These are phyloP conservation scores for Beaufortia kweichowensis DNA, from an alignment of 2,113 vertebrate genomes.

Conservation along the genomic window DNA sequence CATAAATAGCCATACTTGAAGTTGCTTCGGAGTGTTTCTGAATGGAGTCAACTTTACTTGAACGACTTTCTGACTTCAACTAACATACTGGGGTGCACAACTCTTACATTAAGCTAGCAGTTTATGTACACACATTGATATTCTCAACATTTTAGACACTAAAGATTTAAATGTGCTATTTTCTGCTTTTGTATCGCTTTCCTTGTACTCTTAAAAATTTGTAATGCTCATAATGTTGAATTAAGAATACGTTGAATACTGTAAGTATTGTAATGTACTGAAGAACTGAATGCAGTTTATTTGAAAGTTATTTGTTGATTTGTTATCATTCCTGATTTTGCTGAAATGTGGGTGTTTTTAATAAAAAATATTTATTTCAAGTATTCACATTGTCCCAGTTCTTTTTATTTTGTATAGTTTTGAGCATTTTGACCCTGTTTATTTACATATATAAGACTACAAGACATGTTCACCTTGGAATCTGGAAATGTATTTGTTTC, in stretches of 20 bases:
- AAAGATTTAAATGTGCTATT: slow-evolving; percentile 82
- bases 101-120: slow-evolving; percentile 86
- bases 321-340: slow-evolving; percentile 98
- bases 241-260: slow-evolving; percentile 92
- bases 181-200: slow-evolving; percentile 76
- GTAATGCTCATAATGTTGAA: slow-evolving; percentile 82
- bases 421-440: background rate
- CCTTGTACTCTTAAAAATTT: slow-evolving; percentile 83
- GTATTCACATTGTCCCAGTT: slow-evolving; percentile 65
- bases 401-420: slow-evolving; percentile 22
- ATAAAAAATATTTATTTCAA: slow-evolving; percentile 99
- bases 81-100: slow-evolving; percentile 78
- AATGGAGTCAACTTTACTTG: slow-evolving; percentile 96
- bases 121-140: slow-evolving; percentile 79
- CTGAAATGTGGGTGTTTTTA: slow-evolving; percentile 99
- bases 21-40: slow-evolving; percentile 80
- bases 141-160: slow-evolving; percentile 92
- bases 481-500: too few relatives aligned
- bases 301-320: slow-evolving; percentile 96
- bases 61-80: slow-evolving; percentile 88
- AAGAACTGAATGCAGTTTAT: slow-evolving; percentile 98
- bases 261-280: slow-evolving; percentile 99
- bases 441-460: too few relatives aligned
- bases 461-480: too few relatives aligned
- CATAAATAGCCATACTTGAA: slow-evolving; percentile 96